Evolutionary conservation across 2,888 invertebrate species (phyloP).

Genomic region (Melanargia galathea): DNA sequence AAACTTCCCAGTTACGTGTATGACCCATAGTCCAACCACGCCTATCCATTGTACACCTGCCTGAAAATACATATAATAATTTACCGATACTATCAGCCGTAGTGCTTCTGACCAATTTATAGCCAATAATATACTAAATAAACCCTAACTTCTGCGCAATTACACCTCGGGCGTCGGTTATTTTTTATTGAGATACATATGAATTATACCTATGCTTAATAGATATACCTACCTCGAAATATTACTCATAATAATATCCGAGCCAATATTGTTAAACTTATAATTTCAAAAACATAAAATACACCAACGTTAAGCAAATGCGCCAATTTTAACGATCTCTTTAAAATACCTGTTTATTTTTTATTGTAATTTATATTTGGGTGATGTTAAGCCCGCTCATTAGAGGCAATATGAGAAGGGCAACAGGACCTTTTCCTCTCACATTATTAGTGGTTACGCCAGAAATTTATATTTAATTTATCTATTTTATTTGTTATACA

Average conservation of each 20-base stretch:
- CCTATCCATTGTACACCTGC: constrained; percentile 61
- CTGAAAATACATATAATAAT: constrained; percentile 59
- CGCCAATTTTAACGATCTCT: constrained; percentile 53
- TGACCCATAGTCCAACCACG: constrained; percentile 48
- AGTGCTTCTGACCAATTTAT: constrained; percentile 56
- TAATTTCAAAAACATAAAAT: constrained; percentile 10
- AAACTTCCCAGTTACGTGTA: constrained; percentile 23
- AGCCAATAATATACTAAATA: constrained; percentile 49
- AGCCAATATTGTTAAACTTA: background rate
- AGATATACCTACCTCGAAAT: no score
- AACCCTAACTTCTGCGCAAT: constrained; percentile 1
- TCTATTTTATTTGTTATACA: no score
- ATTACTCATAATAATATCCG: no score
- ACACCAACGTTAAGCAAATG: constrained; percentile 3
- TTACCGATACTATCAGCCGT: constrained; percentile 58
- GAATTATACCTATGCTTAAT: background rate
- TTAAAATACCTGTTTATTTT: constrained; percentile 72
- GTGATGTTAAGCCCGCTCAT: constrained; percentile 74
- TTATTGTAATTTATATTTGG: constrained; percentile 75
- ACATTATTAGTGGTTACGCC: constrained; percentile 56
- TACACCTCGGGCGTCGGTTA: constrained; percentile 1
- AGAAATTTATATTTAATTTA: no score
- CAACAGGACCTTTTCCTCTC: constrained; percentile 55
- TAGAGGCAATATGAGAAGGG: constrained; percentile 56
- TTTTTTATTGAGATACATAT: background rate